Conservation (phyloP, 2,797 vertebrate species). For the Micrastur ruficollis region DNA sequence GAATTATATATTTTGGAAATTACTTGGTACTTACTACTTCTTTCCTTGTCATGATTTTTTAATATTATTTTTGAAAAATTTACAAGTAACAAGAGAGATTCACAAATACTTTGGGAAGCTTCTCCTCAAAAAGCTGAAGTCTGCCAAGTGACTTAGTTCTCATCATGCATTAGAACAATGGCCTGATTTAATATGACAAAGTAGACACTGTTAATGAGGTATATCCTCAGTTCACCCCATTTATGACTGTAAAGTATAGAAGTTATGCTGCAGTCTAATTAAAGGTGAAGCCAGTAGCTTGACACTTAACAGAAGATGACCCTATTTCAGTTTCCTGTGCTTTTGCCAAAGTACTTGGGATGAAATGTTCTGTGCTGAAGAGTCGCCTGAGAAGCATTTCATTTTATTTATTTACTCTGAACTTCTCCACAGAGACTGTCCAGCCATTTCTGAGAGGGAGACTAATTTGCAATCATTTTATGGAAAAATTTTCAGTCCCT, state of each 20-base stretch:
- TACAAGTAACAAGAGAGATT: not conserved
- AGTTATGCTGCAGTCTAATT: not conserved
- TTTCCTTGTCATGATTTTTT: not conserved
- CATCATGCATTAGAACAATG: not conserved
- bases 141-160: constrained; percentile 1
- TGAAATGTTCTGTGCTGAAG: constrained; percentile 24
- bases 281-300: constrained; percentile 28
- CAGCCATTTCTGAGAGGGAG: not conserved
- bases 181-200: constrained; percentile 23
- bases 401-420: constrained; percentile 9
- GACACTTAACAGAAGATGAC: constrained; percentile 27
- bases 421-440: not conserved
- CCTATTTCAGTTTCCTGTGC: not conserved
- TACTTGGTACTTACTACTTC: not conserved
- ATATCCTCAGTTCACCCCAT: constrained; percentile 27
- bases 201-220: not conserved
- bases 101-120: not conserved
- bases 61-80: not conserved
- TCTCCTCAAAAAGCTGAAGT: not conserved
- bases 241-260: not conserved
- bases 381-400: not conserved
- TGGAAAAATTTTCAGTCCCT: not conserved
- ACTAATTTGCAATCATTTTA: not conserved
- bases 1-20: not conserved
- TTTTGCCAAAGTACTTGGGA: not conserved